Conservation (phyloP, 2,888 invertebrate genomes). For the Lasioglossum villosulum region DNA sequence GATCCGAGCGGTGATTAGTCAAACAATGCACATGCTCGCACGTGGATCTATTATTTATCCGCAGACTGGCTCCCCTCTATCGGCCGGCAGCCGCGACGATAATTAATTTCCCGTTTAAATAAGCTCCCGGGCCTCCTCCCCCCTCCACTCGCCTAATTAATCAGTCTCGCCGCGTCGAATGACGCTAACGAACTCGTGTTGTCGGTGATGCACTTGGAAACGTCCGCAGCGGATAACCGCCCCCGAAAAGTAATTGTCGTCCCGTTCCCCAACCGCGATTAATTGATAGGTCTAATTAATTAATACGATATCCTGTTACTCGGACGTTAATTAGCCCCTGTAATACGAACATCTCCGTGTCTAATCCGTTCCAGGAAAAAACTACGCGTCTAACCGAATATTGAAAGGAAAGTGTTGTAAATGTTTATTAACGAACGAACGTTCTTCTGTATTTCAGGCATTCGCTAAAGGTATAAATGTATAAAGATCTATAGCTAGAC, state of each 20-base stretch:
- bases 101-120: slow-evolving; percentile 68
- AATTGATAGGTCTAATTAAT: slow-evolving; percentile 42
- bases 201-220: slow-evolving; percentile 45
- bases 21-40: slow-evolving; percentile 31
- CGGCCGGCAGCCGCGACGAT: slow-evolving; percentile 22
- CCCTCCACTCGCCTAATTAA: slow-evolving; percentile 54
- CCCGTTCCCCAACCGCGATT: slow-evolving; percentile 11
- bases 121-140: slow-evolving; percentile 23
- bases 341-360: not conserved
- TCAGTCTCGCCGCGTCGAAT: slow-evolving; percentile 55
- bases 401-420: not conserved
- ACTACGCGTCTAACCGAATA: not conserved
- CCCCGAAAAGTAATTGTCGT: slow-evolving; percentile 41
- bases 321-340: slow-evolving; percentile 25
- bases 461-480: not conserved
- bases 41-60: slow-evolving; percentile 37
- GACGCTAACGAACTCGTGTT: slow-evolving; percentile 57
- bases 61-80: not conserved
- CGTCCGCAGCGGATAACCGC: slow-evolving; percentile 29
- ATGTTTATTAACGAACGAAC: not conserved
- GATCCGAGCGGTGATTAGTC: slow-evolving; percentile 32
- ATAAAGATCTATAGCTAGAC: not conserved
- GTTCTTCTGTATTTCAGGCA: not conserved
- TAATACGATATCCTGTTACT: slow-evolving; percentile 18
- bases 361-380: not conserved